Conservation (phyloP, 2,888 invertebrate genomes). For the Automeris io region DNA sequence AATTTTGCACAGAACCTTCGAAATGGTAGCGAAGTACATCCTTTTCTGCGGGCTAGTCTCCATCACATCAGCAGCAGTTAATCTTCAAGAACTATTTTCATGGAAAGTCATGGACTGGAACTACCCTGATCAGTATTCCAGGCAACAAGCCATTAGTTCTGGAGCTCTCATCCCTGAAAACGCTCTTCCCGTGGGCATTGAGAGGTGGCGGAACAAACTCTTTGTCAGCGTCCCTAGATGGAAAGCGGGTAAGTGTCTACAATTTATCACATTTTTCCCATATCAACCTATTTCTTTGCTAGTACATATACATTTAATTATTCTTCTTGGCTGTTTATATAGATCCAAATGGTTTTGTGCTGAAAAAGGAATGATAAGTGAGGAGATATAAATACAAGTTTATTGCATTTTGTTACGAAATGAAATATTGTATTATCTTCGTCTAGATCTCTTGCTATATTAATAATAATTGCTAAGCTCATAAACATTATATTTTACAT, state of each 20-base stretch:
- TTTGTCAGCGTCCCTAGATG: conserved; percentile 90
- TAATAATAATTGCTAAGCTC: too few relatives aligned
- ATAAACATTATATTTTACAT: too few relatives aligned
- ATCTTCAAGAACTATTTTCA: conserved; percentile 82
- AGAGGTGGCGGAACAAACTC: conserved; percentile 87
- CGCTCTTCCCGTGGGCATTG: conserved; percentile 88
- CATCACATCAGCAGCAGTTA: conserved; percentile 54
- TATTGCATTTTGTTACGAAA: too few relatives aligned
- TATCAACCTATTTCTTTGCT: too few relatives aligned
- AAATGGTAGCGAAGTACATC: conserved; percentile 32
- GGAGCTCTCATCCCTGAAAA: conserved; percentile 86
- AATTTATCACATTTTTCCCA: too few relatives aligned
- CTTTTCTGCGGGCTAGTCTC: conserved; percentile 40
- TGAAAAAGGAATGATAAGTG: too few relatives aligned
- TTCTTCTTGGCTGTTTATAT: too few relatives aligned
- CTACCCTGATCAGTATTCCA: conserved; percentile 79
- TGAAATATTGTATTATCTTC: too few relatives aligned
- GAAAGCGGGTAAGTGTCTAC: conserved; percentile 79
- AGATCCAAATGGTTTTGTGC: too few relatives aligned
- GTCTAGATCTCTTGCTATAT: too few relatives aligned
- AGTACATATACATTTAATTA: too few relatives aligned
- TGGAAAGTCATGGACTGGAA: conserved; percentile 88
- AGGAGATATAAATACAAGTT: too few relatives aligned
- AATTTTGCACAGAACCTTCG: conserved; percentile 12
- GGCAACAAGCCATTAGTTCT: conserved; percentile 79